Evolutionary conservation across 2,888 invertebrate species (phyloP), one percentile per base, ranked within the genome.

Genomic region (Barypeithes pellucidus): DNA sequence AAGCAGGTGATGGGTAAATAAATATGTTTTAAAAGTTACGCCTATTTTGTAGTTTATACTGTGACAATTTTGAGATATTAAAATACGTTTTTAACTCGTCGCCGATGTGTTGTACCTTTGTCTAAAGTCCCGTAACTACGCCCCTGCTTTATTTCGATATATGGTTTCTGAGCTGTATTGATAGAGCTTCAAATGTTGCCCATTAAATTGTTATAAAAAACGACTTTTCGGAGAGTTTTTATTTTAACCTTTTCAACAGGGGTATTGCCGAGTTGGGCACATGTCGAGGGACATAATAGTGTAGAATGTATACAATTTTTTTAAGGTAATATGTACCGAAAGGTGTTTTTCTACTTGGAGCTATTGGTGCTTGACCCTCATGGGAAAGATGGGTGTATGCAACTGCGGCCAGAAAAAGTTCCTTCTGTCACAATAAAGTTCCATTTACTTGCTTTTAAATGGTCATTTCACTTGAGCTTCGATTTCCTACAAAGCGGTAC

Each of bases 161-260:
- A n/a, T 52, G 52, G 77, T 81, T 79, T 81, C 78, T 80, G 77
- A 83, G 80, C 82, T 83, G 83, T 83, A 82, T 78, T 79, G 79
- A 81, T 77, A 79, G 80, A 80, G 81, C 81, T 82, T 82, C 81
- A 80, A 79, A 82, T 83, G 82, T 83, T 83, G 83, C 82, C 80
- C 77, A 83, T 83, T 83, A 82, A 83, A 82, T 82, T 83, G 82
- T 82, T 82, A 82, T 82, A 80, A 80, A 81, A 82, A 80, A 68
- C 45, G 75, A 76, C 57, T 52, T 52, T 16, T 24, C n/a, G 52
- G 52, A 45, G 72, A 72, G 65, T 74, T 76, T 78, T 22, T 61
- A 20, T 61, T 47, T 62, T 39, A 14, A 33, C 29, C 39, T 20
- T 78, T 78, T 78, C 5, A 5, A 33, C 22, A 16, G 12, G 18